phyloP scores from a whole-genome alignment of 2,797 vertebrate species.

The Halcyon chelicuti region DNA sequence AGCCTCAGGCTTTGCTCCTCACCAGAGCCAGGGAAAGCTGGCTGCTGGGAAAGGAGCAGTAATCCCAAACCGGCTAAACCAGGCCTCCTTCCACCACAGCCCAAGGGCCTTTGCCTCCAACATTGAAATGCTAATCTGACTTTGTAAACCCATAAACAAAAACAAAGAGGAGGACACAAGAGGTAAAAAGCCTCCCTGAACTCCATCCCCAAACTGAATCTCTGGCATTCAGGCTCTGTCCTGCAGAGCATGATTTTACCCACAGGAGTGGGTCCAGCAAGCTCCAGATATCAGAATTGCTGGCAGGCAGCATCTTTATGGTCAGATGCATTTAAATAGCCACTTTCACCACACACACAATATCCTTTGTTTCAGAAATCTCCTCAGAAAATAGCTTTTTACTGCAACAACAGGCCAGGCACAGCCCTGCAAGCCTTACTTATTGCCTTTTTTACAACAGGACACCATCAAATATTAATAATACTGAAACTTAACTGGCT shows the following conservation, averaged over 20 bases:
- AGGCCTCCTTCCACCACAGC: constrained; percentile 29
- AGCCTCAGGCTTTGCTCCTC: constrained; percentile 22
- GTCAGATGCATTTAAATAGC: constrained; percentile 47
- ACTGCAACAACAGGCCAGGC: neutral
- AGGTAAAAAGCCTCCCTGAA: constrained; percentile 38
- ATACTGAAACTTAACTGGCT: neutral
- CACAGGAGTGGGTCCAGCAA: neutral
- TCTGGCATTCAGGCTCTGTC: constrained; percentile 8
- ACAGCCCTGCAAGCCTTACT: neutral
- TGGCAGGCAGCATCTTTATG: constrained; percentile 20
- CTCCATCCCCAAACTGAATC: neutral
- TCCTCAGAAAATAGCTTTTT: constrained; percentile 7
- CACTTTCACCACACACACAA: neutral
- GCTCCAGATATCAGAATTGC: neutral
- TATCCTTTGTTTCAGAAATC: constrained; percentile 16
- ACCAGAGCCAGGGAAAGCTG: neutral
- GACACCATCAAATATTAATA: neutral
- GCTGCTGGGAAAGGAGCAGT: constrained; percentile 14
- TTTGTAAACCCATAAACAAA: constrained; percentile 69
- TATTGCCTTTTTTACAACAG: neutral
- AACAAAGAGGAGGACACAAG: constrained; percentile 57
- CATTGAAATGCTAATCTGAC: constrained; percentile 70
- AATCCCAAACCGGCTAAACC: constrained; percentile 46
- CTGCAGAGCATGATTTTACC: neutral
- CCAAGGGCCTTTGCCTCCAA: constrained; percentile 50